Percentiles rank a stretch among this genome's conserved stretches.
Conservation (phyloP, 2,797 vertebrate genomes). For the Morus bassanus region DNA sequence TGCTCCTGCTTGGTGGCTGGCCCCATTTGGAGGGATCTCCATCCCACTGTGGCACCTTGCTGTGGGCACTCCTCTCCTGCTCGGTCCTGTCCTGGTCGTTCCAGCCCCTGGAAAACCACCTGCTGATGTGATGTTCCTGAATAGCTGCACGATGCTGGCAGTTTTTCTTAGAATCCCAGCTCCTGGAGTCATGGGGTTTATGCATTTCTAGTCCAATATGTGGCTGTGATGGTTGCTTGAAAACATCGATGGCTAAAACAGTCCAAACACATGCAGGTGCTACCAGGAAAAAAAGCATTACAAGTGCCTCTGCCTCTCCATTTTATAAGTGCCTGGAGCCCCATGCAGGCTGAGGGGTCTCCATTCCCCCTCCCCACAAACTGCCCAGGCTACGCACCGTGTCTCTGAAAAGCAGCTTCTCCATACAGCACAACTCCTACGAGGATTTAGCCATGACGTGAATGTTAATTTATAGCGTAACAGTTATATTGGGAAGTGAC, state of each 20-base stretch:
- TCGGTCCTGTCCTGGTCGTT: fast-evolving
- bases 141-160: neutral
- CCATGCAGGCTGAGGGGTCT: fast-evolving
- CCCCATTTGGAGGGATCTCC: fast-evolving
- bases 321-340: neutral
- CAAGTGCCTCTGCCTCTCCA: fast-evolving
- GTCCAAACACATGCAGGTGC: fast-evolving
- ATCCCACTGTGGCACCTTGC: fast-evolving
- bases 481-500: neutral
- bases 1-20: neutral
- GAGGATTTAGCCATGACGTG: neutral
- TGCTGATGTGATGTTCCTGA: neutral
- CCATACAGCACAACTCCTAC: fast-evolving
- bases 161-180: neutral
- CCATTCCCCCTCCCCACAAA: neutral
- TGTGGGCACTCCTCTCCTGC: neutral
- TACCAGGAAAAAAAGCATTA: neutral
- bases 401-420: neutral
- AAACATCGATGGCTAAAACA: neutral
- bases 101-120: neutral
- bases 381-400: fast-evolving
- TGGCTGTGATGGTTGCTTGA: neutral
- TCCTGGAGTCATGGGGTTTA: neutral
- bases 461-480: neutral
- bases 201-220: neutral